Percentiles rank a stretch among this genome's conserved stretches.
Evolutionary conservation across 2,797 vertebrate species (phyloP).

Genomic region (Macroramphosus scolopax): DNA sequence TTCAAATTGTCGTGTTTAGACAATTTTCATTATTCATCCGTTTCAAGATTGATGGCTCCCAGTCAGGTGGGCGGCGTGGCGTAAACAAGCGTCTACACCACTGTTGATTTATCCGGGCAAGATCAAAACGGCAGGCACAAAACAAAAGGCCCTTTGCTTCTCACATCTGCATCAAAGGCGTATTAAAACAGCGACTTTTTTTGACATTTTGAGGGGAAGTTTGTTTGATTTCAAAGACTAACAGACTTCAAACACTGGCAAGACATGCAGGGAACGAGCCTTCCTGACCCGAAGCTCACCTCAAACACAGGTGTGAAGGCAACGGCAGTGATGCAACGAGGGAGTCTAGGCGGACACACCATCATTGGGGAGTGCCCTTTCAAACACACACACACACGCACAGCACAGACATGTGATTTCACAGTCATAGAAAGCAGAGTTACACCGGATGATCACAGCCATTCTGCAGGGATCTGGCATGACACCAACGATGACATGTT

Average conservation of each 20-base stretch:
- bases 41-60: slow-evolving; percentile 62
- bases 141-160: slow-evolving; percentile 61
- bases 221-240: slow-evolving; percentile 49
- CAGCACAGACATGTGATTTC: slow-evolving; percentile 22
- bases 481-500: slow-evolving; percentile 49
- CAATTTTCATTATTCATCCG: slow-evolving; percentile 72
- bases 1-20: slow-evolving; percentile 73
- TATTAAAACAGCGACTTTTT: slow-evolving; percentile 45
- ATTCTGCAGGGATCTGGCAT: slow-evolving; percentile 60
- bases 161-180: slow-evolving; percentile 47
- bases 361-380: slow-evolving; percentile 23
- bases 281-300: slow-evolving; percentile 54
- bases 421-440: slow-evolving; percentile 35
- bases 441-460: slow-evolving; percentile 56
- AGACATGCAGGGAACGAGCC: slow-evolving; percentile 15
- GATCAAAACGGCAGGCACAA: slow-evolving; percentile 57
- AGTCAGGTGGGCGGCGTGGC: slow-evolving; percentile 31
- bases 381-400: slow-evolving; percentile 14
- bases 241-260: slow-evolving; percentile 48
- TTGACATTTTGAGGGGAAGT: slow-evolving; percentile 24
- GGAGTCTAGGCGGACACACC: slow-evolving; percentile 34
- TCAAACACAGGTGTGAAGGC: slow-evolving; percentile 64
- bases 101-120: slow-evolving; percentile 55
- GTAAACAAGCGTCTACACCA: slow-evolving; percentile 60
- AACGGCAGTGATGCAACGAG: slow-evolving; percentile 26